phyloP scores from a whole-genome alignment of 2,888 invertebrate genomes.

The Emmelina monodactyla region DNA sequence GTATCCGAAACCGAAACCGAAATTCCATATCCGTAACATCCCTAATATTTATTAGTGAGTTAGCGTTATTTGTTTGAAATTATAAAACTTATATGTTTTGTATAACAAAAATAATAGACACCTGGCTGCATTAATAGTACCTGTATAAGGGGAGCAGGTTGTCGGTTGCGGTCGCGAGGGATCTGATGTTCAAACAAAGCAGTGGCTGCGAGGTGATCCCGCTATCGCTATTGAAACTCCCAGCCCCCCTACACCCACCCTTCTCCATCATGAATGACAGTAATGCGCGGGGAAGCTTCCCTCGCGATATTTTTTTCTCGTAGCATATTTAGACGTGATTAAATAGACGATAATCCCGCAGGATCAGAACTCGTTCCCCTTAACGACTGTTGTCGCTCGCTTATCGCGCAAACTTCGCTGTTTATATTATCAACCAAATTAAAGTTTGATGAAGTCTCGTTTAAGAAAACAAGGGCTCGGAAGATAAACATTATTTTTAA shows the following conservation, averaged over 20 bases:
- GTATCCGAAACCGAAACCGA: no score
- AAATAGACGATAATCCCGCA: conserved; percentile 30
- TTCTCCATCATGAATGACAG: conserved; percentile 54
- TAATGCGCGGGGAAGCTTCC: conserved; percentile 50
- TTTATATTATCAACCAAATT: conserved; percentile 54
- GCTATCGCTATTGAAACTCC: conserved; percentile 40
- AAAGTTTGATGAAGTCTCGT: conserved; percentile 51
- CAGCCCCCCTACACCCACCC: conserved; percentile 20
- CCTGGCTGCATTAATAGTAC: no score
- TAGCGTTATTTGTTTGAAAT: no score
- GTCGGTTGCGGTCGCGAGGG: conserved; percentile 16
- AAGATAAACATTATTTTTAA: conserved; percentile 18
- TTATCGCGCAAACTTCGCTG: conserved; percentile 50
- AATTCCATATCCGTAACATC: no score
- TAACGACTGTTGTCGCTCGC: conserved; percentile 46
- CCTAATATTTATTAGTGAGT: no score
- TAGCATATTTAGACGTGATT: conserved; percentile 58
- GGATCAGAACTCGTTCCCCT: conserved; percentile 48
- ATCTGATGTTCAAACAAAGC: conserved; percentile 32
- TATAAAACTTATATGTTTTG: no score
- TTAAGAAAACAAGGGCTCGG: conserved; percentile 28
- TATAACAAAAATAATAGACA: no score
- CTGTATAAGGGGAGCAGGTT: neutral
- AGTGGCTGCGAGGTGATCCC: conserved; percentile 33
- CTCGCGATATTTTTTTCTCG: conserved; percentile 48